Evolutionary conservation across 1,140 invertebrate genomes (phyloP).

Genomic region (Tetramorium parvispinum): DNA sequence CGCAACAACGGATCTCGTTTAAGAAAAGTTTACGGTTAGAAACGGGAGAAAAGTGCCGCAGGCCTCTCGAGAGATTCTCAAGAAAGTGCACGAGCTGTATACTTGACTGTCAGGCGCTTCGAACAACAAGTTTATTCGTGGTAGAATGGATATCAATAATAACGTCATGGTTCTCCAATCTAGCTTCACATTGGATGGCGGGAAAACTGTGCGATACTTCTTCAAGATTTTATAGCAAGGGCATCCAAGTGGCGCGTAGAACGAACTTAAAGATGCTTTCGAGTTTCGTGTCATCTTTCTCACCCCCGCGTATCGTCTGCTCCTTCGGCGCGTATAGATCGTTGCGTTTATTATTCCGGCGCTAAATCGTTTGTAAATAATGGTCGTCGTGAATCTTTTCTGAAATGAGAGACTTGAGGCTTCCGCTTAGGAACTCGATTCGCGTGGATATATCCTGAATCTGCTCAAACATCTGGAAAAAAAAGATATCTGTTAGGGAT

Average conservation of each 20-base stretch:
- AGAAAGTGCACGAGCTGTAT: neutral
- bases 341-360: conserved; percentile 76
- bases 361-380: conserved; percentile 81
- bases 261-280: conserved; percentile 33
- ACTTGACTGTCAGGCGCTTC: conserved; percentile 1
- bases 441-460: too few species aligned
- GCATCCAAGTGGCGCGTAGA: neutral
- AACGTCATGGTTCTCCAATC: conserved; percentile 26
- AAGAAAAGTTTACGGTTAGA: conserved; percentile 27
- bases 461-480: too few species aligned
- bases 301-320: neutral
- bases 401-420: conserved; percentile 15
- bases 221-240: conserved; percentile 30
- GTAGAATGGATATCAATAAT: conserved; percentile 28
- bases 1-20: neutral
- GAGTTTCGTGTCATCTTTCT: conserved; percentile 41
- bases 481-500: too few species aligned
- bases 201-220: neutral
- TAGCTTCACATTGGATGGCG: neutral
- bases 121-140: conserved; percentile 38
- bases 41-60: neutral
- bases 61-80: neutral
- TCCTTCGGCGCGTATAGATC: conserved; percentile 53
- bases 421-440: conserved; percentile 1
- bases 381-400: conserved; percentile 75